Evolutionary conservation across 2,113 vertebrate species (phyloP).

Genomic region (Hippocampus barbouri): DNA sequence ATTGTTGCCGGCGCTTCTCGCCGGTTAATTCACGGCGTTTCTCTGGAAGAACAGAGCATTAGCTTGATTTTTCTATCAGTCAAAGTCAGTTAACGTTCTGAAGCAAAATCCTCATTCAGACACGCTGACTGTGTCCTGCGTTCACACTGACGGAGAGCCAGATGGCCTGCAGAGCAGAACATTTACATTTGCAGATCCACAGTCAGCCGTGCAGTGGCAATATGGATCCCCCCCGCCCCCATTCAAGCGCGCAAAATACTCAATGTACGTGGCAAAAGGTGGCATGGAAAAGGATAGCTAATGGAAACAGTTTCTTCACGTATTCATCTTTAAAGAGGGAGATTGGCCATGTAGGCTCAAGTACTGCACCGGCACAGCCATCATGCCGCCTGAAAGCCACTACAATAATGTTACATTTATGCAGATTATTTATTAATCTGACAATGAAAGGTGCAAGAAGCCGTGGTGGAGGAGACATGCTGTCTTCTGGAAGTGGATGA

Average conservation of each 20-base stretch:
- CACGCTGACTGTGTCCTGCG: conserved; percentile 14
- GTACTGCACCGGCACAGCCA: conserved; percentile 37
- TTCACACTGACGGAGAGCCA: conserved; percentile 4
- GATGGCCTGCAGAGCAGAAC: not conserved
- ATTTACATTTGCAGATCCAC: not conserved
- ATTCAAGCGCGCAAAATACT: conserved; percentile 49
- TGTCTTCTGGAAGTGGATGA: conserved; percentile 41
- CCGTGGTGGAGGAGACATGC: conserved; percentile 44
- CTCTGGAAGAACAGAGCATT: conserved; percentile 52
- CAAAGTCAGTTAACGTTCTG: conserved; percentile 40
- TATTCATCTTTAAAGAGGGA: conserved; percentile 77
- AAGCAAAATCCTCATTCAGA: conserved; percentile 27
- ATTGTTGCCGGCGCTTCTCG: conserved; percentile 68
- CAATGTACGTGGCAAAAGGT: conserved; percentile 61
- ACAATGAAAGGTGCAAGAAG: conserved; percentile 65
- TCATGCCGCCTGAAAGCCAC: conserved; percentile 67
- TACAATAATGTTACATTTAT: conserved; percentile 70
- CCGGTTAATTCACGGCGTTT: conserved; percentile 65
- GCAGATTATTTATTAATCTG: conserved; percentile 76
- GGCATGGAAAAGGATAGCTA: conserved; percentile 60
- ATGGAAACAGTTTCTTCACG: conserved; percentile 69
- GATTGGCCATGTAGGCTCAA: conserved; percentile 40
- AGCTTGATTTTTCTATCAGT: conserved; percentile 66
- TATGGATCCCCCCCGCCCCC: not conserved
- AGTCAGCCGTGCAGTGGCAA: not conserved